Evolutionary conservation across 2,888 invertebrate genomes (phyloP).

Genomic region (Phyllotreta cruciferae): DNA sequence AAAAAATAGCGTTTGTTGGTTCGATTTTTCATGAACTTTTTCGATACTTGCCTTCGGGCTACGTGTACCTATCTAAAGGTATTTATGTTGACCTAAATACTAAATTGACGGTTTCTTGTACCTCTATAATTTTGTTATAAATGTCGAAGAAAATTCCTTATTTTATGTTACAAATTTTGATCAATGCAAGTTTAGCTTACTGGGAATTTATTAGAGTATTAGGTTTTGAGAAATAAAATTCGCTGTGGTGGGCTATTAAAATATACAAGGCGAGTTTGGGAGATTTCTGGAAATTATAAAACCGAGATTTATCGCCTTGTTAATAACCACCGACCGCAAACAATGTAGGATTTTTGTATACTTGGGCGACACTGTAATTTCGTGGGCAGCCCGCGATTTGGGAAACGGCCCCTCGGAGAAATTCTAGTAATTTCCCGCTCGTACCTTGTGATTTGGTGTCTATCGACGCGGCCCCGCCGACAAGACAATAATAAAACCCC

Average conservation of each 20-base stretch:
- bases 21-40: too few species aligned
- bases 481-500: slow-evolving; percentile 60
- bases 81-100: too few species aligned
- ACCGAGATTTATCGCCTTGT: slow-evolving; percentile 30
- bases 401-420: slow-evolving; percentile 59
- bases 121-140: too few species aligned
- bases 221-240: too few species aligned
- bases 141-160: too few species aligned
- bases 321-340: slow-evolving; percentile 26
- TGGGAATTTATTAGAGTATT: too few species aligned
- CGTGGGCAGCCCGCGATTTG: slow-evolving; percentile 60
- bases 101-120: too few species aligned
- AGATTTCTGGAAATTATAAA: slow-evolving; percentile 30
- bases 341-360: slow-evolving; percentile 18
- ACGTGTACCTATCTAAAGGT: too few species aligned
- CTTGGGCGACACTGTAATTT: slow-evolving; percentile 58
- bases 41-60: too few species aligned
- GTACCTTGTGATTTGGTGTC: slow-evolving; percentile 61
- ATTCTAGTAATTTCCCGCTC: slow-evolving; percentile 56
- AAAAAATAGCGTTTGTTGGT: too few species aligned
- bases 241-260: neutral
- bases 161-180: too few species aligned
- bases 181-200: too few species aligned
- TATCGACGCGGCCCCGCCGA: slow-evolving; percentile 59
- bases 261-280: slow-evolving; percentile 14